A percentile compares a stretch with the other conserved stretches of the same genome.
phyloP scores from a whole-genome alignment of 2,113 vertebrate species.

The Aphyosemion australe region DNA sequence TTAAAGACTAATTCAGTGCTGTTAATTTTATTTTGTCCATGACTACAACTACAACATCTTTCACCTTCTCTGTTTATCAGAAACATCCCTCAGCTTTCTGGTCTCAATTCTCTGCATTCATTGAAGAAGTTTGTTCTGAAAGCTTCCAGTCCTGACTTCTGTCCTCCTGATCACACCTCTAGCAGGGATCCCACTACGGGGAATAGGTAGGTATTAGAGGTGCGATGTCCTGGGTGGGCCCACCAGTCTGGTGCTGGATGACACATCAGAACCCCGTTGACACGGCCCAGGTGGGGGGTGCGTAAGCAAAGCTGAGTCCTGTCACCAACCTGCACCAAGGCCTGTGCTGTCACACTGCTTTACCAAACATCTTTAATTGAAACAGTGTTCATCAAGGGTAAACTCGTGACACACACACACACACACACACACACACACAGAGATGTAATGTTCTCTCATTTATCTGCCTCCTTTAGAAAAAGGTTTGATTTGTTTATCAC shows the following conservation, averaged over 20 bases:
- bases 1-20: too few relatives aligned
- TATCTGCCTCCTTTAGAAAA: too few relatives aligned
- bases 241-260: conserved; percentile 60
- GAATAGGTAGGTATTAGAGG: conserved; percentile 62
- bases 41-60: too few relatives aligned
- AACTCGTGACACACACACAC: conserved; percentile 8
- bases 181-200: conserved; percentile 44
- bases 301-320: conserved; percentile 28
- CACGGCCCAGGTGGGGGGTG: conserved; percentile 34
- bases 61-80: neutral
- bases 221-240: conserved; percentile 66
- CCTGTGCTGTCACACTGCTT: conserved; percentile 30
- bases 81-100: neutral
- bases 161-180: conserved; percentile 48
- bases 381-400: conserved; percentile 42
- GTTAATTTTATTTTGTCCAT: too few relatives aligned
- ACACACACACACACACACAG: conserved; percentile 11
- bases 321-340: conserved; percentile 27
- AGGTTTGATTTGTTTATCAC: too few relatives aligned
- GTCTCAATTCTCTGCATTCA: neutral
- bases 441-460: too few relatives aligned
- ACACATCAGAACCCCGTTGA: conserved; percentile 53
- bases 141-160: conserved; percentile 9
- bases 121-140: neutral
- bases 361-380: conserved; percentile 67